Evolutionary conservation across 1,140 invertebrate genomes (phyloP).

Genomic region (Harlomillsia oculata): DNA sequence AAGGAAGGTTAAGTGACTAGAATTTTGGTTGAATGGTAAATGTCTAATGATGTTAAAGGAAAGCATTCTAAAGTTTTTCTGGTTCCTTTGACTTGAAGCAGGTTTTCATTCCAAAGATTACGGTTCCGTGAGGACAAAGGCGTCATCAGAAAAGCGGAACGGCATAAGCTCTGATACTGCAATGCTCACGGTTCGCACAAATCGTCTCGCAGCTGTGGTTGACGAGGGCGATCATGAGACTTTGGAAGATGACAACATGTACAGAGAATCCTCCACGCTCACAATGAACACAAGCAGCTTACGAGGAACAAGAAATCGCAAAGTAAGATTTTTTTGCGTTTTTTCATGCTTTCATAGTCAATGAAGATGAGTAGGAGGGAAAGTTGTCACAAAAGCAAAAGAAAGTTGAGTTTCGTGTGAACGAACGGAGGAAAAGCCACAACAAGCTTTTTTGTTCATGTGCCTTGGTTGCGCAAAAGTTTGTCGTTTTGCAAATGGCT

Average conservation of each 20-base stretch:
- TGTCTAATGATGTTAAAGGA: no score
- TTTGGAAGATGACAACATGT: conserved; percentile 17
- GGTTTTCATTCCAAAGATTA: conserved; percentile 28
- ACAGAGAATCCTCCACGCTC: conserved; percentile 21
- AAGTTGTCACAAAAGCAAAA: no score
- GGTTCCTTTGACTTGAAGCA: not conserved
- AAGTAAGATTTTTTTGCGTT: conserved; percentile 5
- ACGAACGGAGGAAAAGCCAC: no score
- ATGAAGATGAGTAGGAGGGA: no score
- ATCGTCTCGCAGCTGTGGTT: conserved; percentile 24
- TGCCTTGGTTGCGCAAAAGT: no score
- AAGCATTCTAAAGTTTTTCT: no score
- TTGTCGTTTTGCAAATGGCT: no score
- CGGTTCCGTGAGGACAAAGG: conserved; percentile 13
- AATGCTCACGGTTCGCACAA: conserved; percentile 14
- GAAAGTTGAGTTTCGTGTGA: no score
- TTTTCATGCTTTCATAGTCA: not conserved
- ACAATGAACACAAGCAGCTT: conserved; percentile 17
- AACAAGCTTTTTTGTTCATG: no score
- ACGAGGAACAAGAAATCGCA: conserved; percentile 23
- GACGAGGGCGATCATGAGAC: conserved; percentile 15
- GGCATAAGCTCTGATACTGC: not conserved
- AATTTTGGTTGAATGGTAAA: no score
- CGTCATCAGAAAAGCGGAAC: not conserved
- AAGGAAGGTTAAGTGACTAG: no score